A percentile compares a stretch with the other conserved stretches of the same genome.
phyloP scores from a whole-genome alignment of 1,140 invertebrate genomes.

The Neelides sp. region DNA sequence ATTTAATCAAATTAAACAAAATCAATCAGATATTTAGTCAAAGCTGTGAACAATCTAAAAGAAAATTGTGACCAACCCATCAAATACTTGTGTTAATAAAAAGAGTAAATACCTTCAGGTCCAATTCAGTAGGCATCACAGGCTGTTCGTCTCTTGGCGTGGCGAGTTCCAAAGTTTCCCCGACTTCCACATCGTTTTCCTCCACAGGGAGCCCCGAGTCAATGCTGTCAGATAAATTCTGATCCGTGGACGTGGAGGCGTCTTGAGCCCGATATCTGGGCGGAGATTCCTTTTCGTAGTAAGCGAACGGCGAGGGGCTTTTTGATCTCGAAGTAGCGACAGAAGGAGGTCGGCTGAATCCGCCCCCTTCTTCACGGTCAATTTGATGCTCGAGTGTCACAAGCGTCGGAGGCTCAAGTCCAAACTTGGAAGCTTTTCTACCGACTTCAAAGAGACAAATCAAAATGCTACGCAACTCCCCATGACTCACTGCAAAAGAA shows the following conservation, averaged over 20 bases:
- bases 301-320: too few species aligned
- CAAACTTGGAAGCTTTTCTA: slow-evolving; percentile 56
- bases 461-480: slow-evolving; percentile 67
- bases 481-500: slow-evolving; percentile 53
- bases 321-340: neutral
- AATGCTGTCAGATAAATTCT: slow-evolving; percentile 24
- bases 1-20: slow-evolving; percentile 8
- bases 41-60: too few species aligned
- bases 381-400: slow-evolving; percentile 84
- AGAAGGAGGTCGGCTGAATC: too few species aligned
- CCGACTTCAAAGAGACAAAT: slow-evolving; percentile 79
- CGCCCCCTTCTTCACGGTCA: slow-evolving; percentile 44
- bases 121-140: slow-evolving; percentile 49
- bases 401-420: slow-evolving; percentile 71
- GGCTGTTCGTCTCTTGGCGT: neutral
- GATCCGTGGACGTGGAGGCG: too few species aligned
- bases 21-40: too few species aligned
- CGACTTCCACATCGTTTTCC: slow-evolving; percentile 4
- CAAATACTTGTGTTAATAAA: too few species aligned
- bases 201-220: slow-evolving; percentile 23
- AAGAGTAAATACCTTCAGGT: slow-evolving; percentile 42
- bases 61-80: slow-evolving; percentile 5
- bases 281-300: too few species aligned
- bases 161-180: neutral
- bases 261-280: too few species aligned